Percentiles rank a stretch among this genome's conserved stretches.
These are phyloP conservation scores for Hemistola chrysoprasaria DNA, from an alignment of 2,888 invertebrate genomes.

Conservation along the genomic window DNA sequence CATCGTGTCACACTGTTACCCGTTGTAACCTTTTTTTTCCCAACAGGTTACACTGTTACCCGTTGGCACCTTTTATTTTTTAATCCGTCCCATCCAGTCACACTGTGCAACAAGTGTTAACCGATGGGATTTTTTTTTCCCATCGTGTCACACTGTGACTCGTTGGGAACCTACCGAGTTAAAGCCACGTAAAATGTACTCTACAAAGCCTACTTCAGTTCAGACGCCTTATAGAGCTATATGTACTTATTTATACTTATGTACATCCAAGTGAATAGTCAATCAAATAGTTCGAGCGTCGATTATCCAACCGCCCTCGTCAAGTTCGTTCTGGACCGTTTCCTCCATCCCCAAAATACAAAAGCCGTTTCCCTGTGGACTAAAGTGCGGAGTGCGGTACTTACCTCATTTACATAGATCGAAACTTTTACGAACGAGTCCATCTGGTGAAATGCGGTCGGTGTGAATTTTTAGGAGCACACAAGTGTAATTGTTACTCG, in stretches of 20 bases:
- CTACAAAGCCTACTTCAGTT: no score
- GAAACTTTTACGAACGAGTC: constrained; percentile 48
- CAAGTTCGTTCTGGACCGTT: constrained; percentile 27
- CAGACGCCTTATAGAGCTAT: not conserved
- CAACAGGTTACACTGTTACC: no score
- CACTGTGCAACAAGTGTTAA: no score
- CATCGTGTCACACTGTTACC: no score
- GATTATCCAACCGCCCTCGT: constrained; percentile 26
- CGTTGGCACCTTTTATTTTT: no score
- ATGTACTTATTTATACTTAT: no score
- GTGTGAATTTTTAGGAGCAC: constrained; percentile 51
- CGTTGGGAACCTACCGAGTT: no score
- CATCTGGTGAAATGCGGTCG: constrained; percentile 42
- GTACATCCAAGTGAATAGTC: constrained; percentile 10
- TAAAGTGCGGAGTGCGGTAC: constrained; percentile 26
- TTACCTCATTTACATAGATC: constrained; percentile 48
- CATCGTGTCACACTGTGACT: no score
- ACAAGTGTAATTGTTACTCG: constrained; percentile 56
- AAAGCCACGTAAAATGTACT: no score
- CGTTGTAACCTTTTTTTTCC: no score
- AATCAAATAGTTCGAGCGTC: constrained; percentile 23
- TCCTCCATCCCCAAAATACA: constrained; percentile 34
- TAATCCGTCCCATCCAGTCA: no score
- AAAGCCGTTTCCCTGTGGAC: constrained; percentile 34
- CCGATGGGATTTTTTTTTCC: no score